Evolutionary conservation across 2,797 vertebrate genomes (phyloP), one percentile per base, ranked within the genome.

Genomic region (Mus minutoides): DNA sequence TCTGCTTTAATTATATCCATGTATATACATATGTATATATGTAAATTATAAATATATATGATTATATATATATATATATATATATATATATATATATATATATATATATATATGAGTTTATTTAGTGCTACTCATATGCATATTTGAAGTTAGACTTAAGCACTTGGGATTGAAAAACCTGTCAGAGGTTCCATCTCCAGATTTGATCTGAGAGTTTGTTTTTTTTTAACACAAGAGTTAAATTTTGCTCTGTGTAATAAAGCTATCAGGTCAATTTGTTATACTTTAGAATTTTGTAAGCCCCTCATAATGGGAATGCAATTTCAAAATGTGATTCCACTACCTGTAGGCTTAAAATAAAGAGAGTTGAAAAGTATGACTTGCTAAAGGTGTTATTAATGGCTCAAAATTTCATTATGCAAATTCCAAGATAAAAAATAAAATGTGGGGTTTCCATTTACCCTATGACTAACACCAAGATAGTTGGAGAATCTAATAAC

Each of bases 261-360:
- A 58, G 9, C 60, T 40, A 86, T 77, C 13, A 14, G 0, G 14
- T 85, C 37, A 85, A 52, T 56, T 64, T 88, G 5, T 56, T 90
- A 58, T 58, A 84, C 2, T 2, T 40, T 54, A 26, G 1, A 5
- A 93, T n/a, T 29, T 69, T 90, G 12, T 52, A 34, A 77, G 26
- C 8, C 34, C 80, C 58, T 43, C 29, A 54, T 85, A 84, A 46
- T 54, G 14, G 9, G 82, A 46, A 13, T 54, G 9, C 16, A 79
- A 24, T 52, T 84, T 95, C 88, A 88, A 40, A 22, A 77, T 77
- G 88, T 43, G 34, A 67, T 46, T 77, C 11, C 4, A 10, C 16
- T 24, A 73, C 19, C 2, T 58, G 49, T 11, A 97, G 93, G 62
- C 91, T 95, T 88, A 96, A 97, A 87, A 77, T 13, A 64, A 82